Base-by-base conservation (phyloP, 2,113 vertebrate genomes). In the Myotis lucifugus region DNA sequence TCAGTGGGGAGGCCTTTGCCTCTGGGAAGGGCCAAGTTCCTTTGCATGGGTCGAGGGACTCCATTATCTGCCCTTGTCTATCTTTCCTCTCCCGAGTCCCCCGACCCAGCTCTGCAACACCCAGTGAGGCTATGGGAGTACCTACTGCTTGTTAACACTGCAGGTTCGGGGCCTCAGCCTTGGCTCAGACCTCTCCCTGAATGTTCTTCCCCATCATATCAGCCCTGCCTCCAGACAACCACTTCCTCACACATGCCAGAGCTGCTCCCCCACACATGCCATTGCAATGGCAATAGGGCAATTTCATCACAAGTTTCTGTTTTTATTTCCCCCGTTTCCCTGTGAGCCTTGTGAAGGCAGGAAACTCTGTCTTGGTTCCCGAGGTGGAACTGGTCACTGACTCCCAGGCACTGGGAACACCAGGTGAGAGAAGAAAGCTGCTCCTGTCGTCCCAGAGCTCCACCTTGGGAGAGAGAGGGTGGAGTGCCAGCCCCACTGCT, bases 1-100 rank as follows among this genome's bases (percentile, higher is more conserved):
- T 95, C 69, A 83, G 52, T 29, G 54, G 25, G 88, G 72, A 85
- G 93, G 56, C 1, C 85, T 52, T 46, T 95, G 87, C 52, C 32
- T 96, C 52, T 52, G 11, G 32, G 72, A 69, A 93, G 42, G 72
- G 56, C 52, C 67, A 69, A 34, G 15, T n/a, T 94, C 72, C 42
- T 74, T 79, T 10, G 8, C 5, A 10, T 52, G 27, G 27, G 34
- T 32, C 37, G 1, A 78, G 82, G 64, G 64, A 84, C 4, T 64
- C 61, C 73, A 29, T 54, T 82, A 85, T 66, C 54, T 76, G 54
- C 10, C 27, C 15, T 81, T n/a, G 17, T 7, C 32, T 87, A 10
- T 32, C 27, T 85, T 61, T 84, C 66, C 32, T 83, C 50, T 92
- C 77, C 64, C 6, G 54, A 64, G 92, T 29, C 50, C 34, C 54